phyloP scores from a whole-genome alignment of 2,113 vertebrate species.

The Bos taurus region ARS-UCD2.0 NC_037339.1:61553001-61553500 shows the following conservation, averaged over 20 bases:
- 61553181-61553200: too few species aligned
- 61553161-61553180: too few species aligned
- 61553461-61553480: not conserved
- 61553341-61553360: not conserved
- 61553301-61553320: not conserved
- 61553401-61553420: not conserved
- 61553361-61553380: not conserved
- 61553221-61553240: rapidly evolving
- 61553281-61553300: not conserved
- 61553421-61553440: not conserved
- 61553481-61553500: not conserved
- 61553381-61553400: not conserved
- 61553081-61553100: too few species aligned
- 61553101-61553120: too few species aligned
- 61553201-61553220: not conserved
- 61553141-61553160: too few species aligned
- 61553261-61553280: not conserved
- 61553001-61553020: too few species aligned
- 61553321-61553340: not conserved
- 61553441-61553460: rapidly evolving
- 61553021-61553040: too few species aligned
- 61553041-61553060: too few species aligned
- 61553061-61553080: rapidly evolving
- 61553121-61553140: too few species aligned
- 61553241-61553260: not conserved